phyloP scores from a whole-genome alignment of 2,888 invertebrate species.

The Entomobrya multifasciata region DNA sequence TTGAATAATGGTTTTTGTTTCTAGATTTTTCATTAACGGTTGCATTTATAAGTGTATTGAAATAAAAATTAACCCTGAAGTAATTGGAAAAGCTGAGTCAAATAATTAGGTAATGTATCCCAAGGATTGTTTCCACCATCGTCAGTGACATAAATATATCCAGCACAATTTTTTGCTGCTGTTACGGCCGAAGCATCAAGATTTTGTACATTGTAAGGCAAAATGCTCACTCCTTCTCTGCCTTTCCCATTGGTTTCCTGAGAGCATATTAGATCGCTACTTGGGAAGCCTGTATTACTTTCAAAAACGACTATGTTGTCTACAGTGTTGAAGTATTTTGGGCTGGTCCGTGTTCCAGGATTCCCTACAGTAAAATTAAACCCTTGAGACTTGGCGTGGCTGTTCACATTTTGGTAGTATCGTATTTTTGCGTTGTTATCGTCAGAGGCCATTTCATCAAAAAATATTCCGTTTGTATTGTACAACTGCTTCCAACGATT shows the following conservation, averaged over 20 bases:
- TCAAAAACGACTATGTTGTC: too few species aligned
- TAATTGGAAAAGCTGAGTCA: constrained; percentile 68
- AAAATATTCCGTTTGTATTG: constrained; percentile 75
- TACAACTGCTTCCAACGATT: constrained; percentile 72
- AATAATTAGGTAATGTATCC: constrained; percentile 75
- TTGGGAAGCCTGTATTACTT: constrained; percentile 63
- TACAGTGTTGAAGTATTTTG: constrained; percentile 68
- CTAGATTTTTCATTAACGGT: too few species aligned
- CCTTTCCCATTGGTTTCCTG: constrained; percentile 65
- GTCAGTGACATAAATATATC: constrained; percentile 75
- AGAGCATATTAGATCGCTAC: constrained; percentile 35
- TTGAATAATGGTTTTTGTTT: too few species aligned
- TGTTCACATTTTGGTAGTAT: constrained; percentile 63
- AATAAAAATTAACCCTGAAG: constrained; percentile 55
- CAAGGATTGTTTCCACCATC: constrained; percentile 75
- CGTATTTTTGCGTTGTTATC: constrained; percentile 27
- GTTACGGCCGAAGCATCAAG: constrained; percentile 49
- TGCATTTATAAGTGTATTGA: too few species aligned
- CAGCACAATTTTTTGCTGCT: constrained; percentile 65
- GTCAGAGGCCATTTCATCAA: constrained; percentile 76
- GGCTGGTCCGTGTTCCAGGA: constrained; percentile 70
- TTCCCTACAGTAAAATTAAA: constrained; percentile 76
- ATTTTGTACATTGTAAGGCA: constrained; percentile 70
- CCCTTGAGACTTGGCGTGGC: constrained; percentile 65
- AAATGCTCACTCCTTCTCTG: constrained; percentile 68